Percentiles rank a stretch among this genome's conserved stretches.
Conservation (phyloP, 2,113 vertebrate genomes). For the Scomber scombrus region DNA sequence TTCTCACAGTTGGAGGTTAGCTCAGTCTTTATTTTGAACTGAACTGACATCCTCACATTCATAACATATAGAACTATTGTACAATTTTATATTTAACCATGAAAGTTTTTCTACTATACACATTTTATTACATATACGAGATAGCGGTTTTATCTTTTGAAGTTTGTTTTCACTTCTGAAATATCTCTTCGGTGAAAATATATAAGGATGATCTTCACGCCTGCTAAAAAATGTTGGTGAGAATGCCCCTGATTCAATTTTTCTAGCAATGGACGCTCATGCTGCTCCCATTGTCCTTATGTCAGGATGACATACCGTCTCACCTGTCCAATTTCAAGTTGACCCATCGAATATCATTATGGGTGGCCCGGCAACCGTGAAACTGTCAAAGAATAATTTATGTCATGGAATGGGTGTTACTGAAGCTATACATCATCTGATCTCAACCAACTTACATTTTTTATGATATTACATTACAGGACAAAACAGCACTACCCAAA, state of each 20-base stretch:
- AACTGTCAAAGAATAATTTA: conserved; percentile 80
- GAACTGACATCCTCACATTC: conserved; percentile 28
- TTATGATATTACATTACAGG: conserved; percentile 47
- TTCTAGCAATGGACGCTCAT: conserved; percentile 27
- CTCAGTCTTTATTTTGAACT: conserved; percentile 19
- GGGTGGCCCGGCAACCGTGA: conserved; percentile 73
- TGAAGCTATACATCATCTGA: conserved; percentile 70
- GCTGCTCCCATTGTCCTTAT: conserved; percentile 65
- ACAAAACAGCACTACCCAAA: conserved; percentile 24
- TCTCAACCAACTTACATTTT: conserved; percentile 45
- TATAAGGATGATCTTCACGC: conserved; percentile 34
- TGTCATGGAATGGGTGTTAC: conserved; percentile 66
- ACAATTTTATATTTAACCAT: background rate
- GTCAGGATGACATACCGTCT: conserved; percentile 75
- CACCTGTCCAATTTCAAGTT: conserved; percentile 80
- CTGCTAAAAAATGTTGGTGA: conserved; percentile 36
- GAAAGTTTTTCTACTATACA: background rate
- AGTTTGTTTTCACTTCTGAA: conserved; percentile 7
- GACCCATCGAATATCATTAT: conserved; percentile 80
- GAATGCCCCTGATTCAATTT: conserved; percentile 41
- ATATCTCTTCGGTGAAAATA: conserved; percentile 1
- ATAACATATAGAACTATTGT: background rate
- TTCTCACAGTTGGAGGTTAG: conserved; percentile 28
- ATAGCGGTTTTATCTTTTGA: too few relatives aligned
- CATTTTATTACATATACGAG: background rate